Evolutionary conservation across 2,888 invertebrate species (phyloP).

Genomic region (Leptura quadrifasciata): DNA sequence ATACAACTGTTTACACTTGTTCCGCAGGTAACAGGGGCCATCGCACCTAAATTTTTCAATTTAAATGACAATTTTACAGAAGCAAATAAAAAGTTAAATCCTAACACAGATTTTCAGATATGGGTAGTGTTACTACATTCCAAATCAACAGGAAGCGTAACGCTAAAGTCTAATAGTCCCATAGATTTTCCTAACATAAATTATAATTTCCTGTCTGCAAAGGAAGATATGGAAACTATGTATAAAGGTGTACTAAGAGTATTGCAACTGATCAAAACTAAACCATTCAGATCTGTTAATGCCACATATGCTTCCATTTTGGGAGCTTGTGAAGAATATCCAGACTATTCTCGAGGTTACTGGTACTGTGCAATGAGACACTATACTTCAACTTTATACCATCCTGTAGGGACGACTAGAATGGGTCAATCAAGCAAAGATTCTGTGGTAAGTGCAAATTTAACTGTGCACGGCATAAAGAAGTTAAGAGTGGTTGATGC

Average conservation of each 20-base stretch:
- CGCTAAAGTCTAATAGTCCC: constrained; percentile 59
- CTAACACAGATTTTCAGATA: constrained; percentile 12
- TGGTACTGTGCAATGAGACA: constrained; percentile 80
- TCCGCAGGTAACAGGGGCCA: not conserved
- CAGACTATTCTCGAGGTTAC: constrained; percentile 78
- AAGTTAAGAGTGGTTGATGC: constrained; percentile 79
- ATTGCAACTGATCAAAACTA: constrained; percentile 66
- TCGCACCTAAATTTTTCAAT: not conserved
- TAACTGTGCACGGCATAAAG: constrained; percentile 77
- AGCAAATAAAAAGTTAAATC: not conserved
- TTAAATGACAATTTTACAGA: not conserved
- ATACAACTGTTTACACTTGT: constrained; percentile 32
- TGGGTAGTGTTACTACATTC: constrained; percentile 54
- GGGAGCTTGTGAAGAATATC: constrained; percentile 72
- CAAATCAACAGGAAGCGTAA: constrained; percentile 59
- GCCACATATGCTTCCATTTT: constrained; percentile 13
- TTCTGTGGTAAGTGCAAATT: constrained; percentile 75
- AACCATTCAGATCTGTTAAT: constrained; percentile 57
- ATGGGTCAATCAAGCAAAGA: constrained; percentile 52
- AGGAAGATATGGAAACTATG: constrained; percentile 23
- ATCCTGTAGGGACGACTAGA: constrained; percentile 53
- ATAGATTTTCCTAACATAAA: constrained; percentile 62
- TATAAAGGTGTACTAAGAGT: not conserved
- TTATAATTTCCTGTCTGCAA: constrained; percentile 49
- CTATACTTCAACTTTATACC: constrained; percentile 40